Percentiles rank a stretch among this genome's conserved stretches.
These are phyloP conservation scores for Patagioenas fasciata DNA, from an alignment of 2,113 vertebrate genomes.

Conservation along the genomic window DNA sequence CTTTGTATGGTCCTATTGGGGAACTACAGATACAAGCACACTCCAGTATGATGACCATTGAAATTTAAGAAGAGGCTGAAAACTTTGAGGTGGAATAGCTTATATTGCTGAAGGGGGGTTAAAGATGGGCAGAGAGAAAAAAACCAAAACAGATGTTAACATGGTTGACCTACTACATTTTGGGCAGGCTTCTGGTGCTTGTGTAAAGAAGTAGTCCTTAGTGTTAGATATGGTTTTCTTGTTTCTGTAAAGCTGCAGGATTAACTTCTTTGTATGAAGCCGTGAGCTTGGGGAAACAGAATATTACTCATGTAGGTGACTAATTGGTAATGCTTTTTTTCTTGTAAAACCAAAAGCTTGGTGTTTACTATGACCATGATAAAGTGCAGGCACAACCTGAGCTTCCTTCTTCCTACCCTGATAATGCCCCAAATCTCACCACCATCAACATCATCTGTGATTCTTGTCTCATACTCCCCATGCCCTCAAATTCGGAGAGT, in stretches of 20 bases:
- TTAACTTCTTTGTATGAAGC: neutral
- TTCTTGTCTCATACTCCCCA: rapidly evolving
- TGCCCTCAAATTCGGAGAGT: neutral
- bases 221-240: neutral
- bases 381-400: neutral
- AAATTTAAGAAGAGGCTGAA: neutral
- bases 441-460: neutral
- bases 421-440: neutral
- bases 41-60: neutral
- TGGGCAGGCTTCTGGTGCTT: neutral
- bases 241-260: neutral
- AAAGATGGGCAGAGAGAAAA: neutral
- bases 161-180: neutral
- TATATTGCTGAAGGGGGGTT: neutral
- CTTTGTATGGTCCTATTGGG: neutral
- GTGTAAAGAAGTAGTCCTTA: neutral
- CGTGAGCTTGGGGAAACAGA: neutral
- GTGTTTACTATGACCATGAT: neutral
- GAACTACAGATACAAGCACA: neutral
- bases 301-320: neutral
- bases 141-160: neutral
- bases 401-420: neutral
- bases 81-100: neutral
- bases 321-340: neutral
- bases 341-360: neutral